Evolutionary conservation across 2,888 invertebrate genomes (phyloP).

Genomic region (Hetaerina titia): DNA sequence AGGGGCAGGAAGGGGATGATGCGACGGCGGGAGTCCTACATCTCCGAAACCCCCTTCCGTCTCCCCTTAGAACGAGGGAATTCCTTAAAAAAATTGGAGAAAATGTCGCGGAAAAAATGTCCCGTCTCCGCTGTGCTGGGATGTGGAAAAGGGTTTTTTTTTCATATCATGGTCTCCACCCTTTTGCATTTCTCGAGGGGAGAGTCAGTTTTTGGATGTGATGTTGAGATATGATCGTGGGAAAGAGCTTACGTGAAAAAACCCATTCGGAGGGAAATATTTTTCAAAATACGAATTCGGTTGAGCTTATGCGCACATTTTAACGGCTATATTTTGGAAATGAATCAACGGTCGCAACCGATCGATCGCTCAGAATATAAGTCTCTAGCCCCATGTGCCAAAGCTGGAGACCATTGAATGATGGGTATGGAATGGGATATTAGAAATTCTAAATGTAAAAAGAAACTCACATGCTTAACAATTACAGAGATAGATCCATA

Average conservation of each 20-base stretch:
- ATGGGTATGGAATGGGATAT: too few species aligned
- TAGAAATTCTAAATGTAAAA: too few species aligned
- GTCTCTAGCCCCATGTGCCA: too few species aligned
- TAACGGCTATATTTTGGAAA: neutral
- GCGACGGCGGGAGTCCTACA: slow-evolving; percentile 1
- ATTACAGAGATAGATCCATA: too few species aligned
- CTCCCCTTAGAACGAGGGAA: neutral
- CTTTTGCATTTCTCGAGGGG: neutral
- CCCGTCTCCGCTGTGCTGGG: neutral
- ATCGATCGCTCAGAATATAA: too few species aligned
- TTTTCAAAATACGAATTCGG: neutral
- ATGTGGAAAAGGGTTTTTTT: slow-evolving; percentile 25
- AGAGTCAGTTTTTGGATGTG: neutral
- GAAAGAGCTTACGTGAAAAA: neutral
- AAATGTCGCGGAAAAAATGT: neutral
- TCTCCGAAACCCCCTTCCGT: slow-evolving; percentile 16
- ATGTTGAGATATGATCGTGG: slow-evolving; percentile 11
- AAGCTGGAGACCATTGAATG: too few species aligned
- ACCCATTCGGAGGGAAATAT: neutral
- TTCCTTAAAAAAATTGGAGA: neutral
- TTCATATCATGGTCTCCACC: slow-evolving; percentile 19
- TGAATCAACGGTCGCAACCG: too few species aligned
- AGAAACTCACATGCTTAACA: too few species aligned
- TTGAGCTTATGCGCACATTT: neutral
- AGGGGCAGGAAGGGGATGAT: neutral